A percentile compares a stretch with the other conserved stretches of the same genome.
Evolutionary conservation across 2,113 vertebrate species (phyloP).

Genomic region (Mobula hypostoma): DNA sequence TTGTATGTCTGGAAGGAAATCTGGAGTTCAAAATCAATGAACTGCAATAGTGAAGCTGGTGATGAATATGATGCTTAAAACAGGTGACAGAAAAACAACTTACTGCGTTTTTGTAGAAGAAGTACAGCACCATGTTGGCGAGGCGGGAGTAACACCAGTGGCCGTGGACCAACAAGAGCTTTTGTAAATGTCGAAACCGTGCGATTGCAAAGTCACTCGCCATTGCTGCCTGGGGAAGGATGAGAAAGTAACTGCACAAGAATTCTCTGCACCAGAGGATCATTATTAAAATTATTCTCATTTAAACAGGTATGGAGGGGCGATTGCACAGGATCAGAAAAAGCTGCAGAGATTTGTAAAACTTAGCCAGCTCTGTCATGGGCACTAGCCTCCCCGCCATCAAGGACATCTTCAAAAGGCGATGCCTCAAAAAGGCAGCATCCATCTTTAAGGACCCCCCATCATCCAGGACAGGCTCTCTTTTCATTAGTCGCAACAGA

Average conservation of each 20-base stretch:
- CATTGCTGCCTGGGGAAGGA: constrained; percentile 83
- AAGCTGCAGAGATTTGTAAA: too few species aligned
- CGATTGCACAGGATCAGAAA: too few species aligned
- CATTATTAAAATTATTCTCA: neutral
- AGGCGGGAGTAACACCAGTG: constrained; percentile 95
- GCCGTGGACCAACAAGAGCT: constrained; percentile 88
- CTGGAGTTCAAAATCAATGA: neutral
- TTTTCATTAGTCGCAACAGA: too few species aligned
- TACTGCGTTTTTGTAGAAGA: constrained; percentile 99
- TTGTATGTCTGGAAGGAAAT: neutral
- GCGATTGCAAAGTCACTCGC: constrained; percentile 91
- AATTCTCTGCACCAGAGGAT: neutral
- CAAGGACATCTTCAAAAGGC: too few species aligned
- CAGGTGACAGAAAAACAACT: constrained; percentile 44
- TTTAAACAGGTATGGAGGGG: too few species aligned
- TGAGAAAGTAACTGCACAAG: neutral
- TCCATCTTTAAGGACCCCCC: too few species aligned
- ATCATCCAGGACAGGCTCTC: too few species aligned
- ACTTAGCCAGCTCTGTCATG: too few species aligned
- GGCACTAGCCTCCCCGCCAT: too few species aligned
- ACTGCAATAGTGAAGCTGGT: too few species aligned
- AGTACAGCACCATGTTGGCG: constrained; percentile 97
- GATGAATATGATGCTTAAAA: neutral
- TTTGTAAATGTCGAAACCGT: constrained; percentile 83
- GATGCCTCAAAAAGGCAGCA: too few species aligned